Evolutionary conservation across 2,113 vertebrate species (phyloP), one percentile per base, ranked within the genome.

Genomic region (Crotophaga sulcirostris): DNA sequence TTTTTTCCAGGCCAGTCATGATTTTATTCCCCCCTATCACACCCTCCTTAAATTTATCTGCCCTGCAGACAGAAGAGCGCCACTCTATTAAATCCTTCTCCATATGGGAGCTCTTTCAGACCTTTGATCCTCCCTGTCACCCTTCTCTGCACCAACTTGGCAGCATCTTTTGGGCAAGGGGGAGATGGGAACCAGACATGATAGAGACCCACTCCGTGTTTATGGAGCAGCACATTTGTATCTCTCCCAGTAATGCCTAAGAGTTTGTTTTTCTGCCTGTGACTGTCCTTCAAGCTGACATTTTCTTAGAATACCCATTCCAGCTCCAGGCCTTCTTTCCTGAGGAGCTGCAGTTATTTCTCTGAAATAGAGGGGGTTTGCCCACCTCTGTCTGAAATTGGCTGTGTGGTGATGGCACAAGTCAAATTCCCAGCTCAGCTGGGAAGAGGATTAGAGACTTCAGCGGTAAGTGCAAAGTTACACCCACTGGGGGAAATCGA

Each of bases 31-130:
- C 13, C 8, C 84, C 58, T 96, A 70, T 93, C 92, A 88, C 42
- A 77, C 59, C 20, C 79, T 97, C 68, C 76, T 97, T 92, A 68
- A 86, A 47, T 86, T 97, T 96, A 96, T 95, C 96, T 94, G 45
- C 47, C 38, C 56, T 55, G 47, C 29, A 68, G 42, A 60, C 47
- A 75, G 87, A 78, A 72, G 52, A 95, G 23, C 78, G n/a, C 10
- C 36, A 24, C 16, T 81, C 79, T 81, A 11, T 90, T 74, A 54
- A 80, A 84, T 59, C 42, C 28, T 90, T 92, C 31, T 28, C 23
- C 55, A 25, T 21, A 42, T 6, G 14, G 62, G 47, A 67, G 16
- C 12, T 87, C 76, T 81, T 70, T 36, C 42, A 7, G 66, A 74
- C 33, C 76, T 94, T 94, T 94, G 94, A 93, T 94, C 83, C 59